These are phyloP conservation scores for Elegia similella DNA, from an alignment of 2,888 invertebrate genomes.

Conservation along the genomic window DNA sequence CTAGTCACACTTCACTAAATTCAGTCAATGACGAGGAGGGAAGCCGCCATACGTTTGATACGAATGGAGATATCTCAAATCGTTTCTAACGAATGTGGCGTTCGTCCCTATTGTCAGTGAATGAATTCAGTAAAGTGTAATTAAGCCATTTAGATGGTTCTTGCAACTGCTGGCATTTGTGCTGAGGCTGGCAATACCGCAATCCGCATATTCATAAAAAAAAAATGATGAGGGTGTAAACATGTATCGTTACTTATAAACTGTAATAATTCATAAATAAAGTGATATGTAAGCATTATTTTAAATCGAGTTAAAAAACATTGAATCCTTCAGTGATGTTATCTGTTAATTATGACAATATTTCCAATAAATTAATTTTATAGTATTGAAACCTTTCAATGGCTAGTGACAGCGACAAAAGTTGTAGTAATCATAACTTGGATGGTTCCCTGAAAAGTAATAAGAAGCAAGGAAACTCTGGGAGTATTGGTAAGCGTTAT, in stretches of 20 bases:
- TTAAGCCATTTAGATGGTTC: too few relatives aligned
- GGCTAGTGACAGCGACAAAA: constrained; percentile 79
- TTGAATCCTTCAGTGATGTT: constrained; percentile 15
- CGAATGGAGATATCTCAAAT: too few relatives aligned
- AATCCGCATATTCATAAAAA: constrained; percentile 5
- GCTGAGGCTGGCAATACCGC: too few relatives aligned
- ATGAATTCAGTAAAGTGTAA: too few relatives aligned
- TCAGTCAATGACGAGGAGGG: too few relatives aligned
- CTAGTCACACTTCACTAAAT: too few relatives aligned
- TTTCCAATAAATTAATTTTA: constrained; percentile 22
- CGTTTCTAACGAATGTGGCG: too few relatives aligned
- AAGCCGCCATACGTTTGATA: too few relatives aligned
- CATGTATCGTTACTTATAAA: constrained; percentile 46
- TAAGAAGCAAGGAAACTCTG: constrained; percentile 59
- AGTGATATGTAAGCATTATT: constrained; percentile 8
- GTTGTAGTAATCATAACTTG: constrained; percentile 71
- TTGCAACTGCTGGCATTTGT: too few relatives aligned
- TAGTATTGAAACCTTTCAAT: constrained; percentile 59
- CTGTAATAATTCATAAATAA: constrained; percentile 21
- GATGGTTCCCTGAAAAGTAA: constrained; percentile 66
- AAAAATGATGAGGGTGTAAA: constrained; percentile 59
- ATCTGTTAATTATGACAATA: constrained; percentile 32
- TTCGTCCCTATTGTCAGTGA: too few relatives aligned
- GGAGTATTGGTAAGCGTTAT: constrained; percentile 55
- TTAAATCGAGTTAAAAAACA: background rate